Base-by-base conservation (phyloP, 2,113 vertebrate genomes). In the Caranx melampygus region DNA sequence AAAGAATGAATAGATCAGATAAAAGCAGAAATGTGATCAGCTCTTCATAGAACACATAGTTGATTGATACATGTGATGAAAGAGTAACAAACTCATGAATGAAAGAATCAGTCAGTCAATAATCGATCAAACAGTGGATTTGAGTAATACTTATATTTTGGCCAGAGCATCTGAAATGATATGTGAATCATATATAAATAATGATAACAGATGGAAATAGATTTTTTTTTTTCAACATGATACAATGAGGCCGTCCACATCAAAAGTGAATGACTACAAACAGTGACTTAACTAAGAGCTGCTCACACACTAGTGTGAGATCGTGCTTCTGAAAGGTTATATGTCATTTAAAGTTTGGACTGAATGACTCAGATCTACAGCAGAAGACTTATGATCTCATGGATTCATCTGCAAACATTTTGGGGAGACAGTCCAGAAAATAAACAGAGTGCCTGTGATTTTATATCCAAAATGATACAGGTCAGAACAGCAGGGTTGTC, bases 291-390 rank as follows among this genome's bases (percentile, higher is more conserved):
- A 6, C 57, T 55, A 4, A 8, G 65, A 74, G 60, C 80, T 42
- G 72, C 68, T 67, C 64, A 65, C 47, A 21, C 6, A 31, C 3
- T 20, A 42, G 33, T 42, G 65, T 78, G 83, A 81, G 47, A 18
- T 77, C 68, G 73, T 51, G 10, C 44, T 31, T 49, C 11, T n/a
- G 14, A 61, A 21, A 42, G 7, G 20, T n/a, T 35, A 31, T 21
- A 6, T 55, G n/a, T 51, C 12, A 40, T 12, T 12, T 58, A 3
- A 57, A 4, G 6, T 31, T 55, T 67, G 6, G 33, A n/a, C 47
- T 9, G 9, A 60, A 58, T 45, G 60, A 59, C 8, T 21, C 4
- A 49, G 4, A 51, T 57, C 42, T 12, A 26, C 26, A 26, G 26
- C 20, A 7, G 21, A 9, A n/a, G 13, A 74, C 21, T 34, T 3